Evolutionary conservation across 2,797 vertebrate species (phyloP).

Genomic region (Pangasius krempfi): DNA sequence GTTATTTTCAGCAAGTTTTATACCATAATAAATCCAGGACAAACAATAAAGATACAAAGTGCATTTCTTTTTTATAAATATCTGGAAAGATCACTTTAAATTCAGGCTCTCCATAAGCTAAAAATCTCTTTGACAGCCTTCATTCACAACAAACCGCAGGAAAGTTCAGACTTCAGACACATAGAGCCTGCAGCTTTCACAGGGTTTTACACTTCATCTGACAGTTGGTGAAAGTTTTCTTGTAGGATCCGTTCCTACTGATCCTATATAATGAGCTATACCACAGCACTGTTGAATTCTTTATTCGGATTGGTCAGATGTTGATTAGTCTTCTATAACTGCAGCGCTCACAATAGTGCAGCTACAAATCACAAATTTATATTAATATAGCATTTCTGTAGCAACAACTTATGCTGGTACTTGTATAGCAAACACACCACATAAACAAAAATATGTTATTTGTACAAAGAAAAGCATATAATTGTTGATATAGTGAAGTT

Average conservation of each 20-base stretch:
- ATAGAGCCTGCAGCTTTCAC: slow-evolving; percentile 40
- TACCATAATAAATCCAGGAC: neutral
- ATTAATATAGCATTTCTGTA: neutral
- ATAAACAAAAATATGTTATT: neutral
- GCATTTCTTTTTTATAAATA: slow-evolving; percentile 23
- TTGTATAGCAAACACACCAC: neutral
- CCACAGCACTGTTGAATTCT: neutral
- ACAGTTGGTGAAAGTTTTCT: neutral
- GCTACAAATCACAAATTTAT: neutral
- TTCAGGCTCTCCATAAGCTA: neutral
- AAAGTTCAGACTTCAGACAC: slow-evolving; percentile 45
- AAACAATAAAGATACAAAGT: neutral
- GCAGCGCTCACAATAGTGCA: neutral
- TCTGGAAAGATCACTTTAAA: slow-evolving; percentile 41
- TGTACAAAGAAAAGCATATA: too few relatives aligned
- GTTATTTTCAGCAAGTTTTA: neutral
- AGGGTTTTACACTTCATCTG: neutral
- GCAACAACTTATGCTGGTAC: neutral
- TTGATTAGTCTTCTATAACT: neutral
- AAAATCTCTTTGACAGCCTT: slow-evolving; percentile 40
- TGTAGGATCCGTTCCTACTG: neutral
- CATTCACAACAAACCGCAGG: slow-evolving; percentile 52
- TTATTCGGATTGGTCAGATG: neutral
- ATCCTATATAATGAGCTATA: neutral
- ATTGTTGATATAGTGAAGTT: neutral